Percentiles rank a stretch among this genome's conserved stretches.
Evolutionary conservation across 2,888 invertebrate species (phyloP).

Genomic region (Drosophila paramelanica): DNA sequence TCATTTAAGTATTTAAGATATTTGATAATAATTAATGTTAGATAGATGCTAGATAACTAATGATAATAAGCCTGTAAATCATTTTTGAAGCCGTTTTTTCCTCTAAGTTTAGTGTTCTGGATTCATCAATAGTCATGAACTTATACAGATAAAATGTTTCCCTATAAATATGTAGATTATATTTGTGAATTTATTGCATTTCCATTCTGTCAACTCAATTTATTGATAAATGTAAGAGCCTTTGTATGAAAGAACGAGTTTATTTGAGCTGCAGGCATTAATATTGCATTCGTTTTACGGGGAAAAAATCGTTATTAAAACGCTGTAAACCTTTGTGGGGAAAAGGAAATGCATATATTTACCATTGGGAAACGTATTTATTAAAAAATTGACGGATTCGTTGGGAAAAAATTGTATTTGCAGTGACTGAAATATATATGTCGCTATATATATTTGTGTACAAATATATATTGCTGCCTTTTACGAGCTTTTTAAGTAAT

Average conservation of each 20-base stretch:
- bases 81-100: too few species aligned
- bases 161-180: neutral
- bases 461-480: neutral
- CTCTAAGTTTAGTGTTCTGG: too few species aligned
- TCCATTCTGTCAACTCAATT: neutral
- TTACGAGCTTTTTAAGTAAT: neutral
- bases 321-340: neutral
- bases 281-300: neutral
- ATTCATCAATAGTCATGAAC: too few species aligned
- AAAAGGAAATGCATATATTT: neutral
- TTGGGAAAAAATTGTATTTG: slow-evolving; percentile 2
- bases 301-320: slow-evolving; percentile 6
- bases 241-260: neutral
- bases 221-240: neutral
- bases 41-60: too few species aligned
- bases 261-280: slow-evolving; percentile 8
- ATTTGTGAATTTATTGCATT: neutral
- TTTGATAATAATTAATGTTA: too few species aligned
- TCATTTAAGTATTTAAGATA: too few species aligned
- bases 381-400: neutral
- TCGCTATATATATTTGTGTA: neutral
- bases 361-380: neutral
- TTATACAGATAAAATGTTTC: neutral
- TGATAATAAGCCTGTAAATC: too few species aligned
- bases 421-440: slow-evolving; percentile 2